Percentiles rank a stretch among this genome's conserved stretches.
These are phyloP conservation scores for Microcebus lehilahytsara DNA, from an alignment of 2,113 vertebrate genomes.

Conservation along the genomic window DNA sequence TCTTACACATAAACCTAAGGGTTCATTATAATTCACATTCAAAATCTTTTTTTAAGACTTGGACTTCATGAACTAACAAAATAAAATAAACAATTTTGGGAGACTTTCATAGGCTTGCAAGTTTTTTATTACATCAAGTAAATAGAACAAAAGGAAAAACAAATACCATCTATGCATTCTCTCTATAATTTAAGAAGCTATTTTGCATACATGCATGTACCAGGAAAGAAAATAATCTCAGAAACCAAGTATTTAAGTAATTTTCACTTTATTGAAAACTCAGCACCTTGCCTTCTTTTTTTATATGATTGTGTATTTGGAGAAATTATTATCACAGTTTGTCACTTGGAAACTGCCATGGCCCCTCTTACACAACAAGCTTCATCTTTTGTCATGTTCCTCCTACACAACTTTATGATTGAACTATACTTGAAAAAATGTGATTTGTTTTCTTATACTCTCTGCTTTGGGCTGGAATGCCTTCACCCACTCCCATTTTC, in stretches of 20 bases:
- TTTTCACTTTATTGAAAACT: constrained; percentile 1
- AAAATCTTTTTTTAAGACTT: neutral
- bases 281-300: neutral
- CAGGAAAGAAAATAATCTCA: neutral
- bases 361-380: neutral
- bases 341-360: neutral
- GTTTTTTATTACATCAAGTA: neutral
- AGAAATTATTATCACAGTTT: neutral
- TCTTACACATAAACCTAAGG: neutral
- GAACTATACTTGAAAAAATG: neutral
- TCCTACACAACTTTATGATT: neutral
- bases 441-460: neutral
- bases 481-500: neutral
- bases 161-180: neutral
- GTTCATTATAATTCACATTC: neutral
- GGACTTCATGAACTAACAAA: neutral
- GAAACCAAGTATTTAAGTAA: neutral
- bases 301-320: neutral
- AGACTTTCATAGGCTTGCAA: neutral
- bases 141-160: neutral
- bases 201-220: neutral
- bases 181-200: constrained; percentile 2
- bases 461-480: neutral
- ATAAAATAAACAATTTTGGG: neutral
- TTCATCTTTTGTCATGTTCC: neutral